Evolutionary conservation across 2,113 vertebrate species (phyloP).

Genomic region (Capreolus pygargus): DNA sequence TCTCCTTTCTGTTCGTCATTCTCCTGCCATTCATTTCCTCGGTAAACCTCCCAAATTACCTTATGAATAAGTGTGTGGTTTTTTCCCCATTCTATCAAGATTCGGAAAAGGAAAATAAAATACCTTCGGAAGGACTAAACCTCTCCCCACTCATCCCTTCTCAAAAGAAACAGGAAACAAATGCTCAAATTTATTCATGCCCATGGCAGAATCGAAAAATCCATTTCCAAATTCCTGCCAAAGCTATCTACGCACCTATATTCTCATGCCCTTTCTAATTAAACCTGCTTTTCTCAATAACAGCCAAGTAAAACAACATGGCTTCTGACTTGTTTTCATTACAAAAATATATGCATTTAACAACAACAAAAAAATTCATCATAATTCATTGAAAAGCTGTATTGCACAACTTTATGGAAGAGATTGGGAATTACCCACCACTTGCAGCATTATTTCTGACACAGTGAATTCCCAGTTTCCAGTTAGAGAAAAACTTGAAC

Average conservation of each 20-base stretch:
- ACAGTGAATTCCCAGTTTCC: neutral
- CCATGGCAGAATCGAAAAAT: neutral
- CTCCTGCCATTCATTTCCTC: neutral
- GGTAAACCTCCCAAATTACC: neutral
- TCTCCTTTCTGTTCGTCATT: neutral
- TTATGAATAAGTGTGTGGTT: neutral
- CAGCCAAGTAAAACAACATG: neutral
- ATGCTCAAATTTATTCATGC: neutral
- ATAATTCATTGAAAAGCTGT: neutral
- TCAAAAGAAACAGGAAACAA: neutral
- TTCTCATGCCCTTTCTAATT: neutral
- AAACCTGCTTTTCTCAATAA: neutral
- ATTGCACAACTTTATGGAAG: too few relatives aligned
- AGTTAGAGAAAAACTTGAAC: neutral
- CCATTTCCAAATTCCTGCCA: neutral
- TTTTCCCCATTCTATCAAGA: neutral
- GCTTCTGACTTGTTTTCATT: neutral
- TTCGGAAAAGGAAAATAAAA: neutral
- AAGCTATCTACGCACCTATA: neutral
- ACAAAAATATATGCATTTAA: neutral
- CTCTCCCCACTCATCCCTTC: neutral
- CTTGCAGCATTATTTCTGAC: neutral
- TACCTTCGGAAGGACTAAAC: neutral
- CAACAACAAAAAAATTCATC: neutral
- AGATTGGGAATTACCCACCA: too few relatives aligned